Evolutionary conservation across 2,113 vertebrate species (phyloP).

Genomic region (Laterallus jamaicensis): DNA sequence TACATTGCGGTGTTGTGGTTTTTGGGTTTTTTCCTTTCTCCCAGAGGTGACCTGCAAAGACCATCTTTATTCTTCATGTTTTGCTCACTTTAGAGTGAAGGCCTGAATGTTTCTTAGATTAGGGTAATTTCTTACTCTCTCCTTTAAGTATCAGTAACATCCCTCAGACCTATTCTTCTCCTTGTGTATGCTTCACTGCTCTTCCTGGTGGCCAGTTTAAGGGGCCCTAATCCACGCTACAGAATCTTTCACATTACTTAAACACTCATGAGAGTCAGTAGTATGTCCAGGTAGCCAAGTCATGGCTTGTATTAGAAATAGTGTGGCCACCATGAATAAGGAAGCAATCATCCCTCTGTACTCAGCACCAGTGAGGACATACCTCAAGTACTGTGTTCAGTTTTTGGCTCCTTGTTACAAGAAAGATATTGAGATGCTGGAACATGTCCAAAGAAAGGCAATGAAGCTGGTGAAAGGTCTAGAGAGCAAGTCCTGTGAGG

Average conservation of each 20-base stretch:
- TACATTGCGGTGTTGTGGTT: background rate
- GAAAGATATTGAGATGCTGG: too few relatives aligned
- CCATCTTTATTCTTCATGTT: background rate
- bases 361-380: too few relatives aligned
- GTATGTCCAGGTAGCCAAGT: too few relatives aligned
- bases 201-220: background rate
- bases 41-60: background rate
- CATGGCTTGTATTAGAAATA: too few relatives aligned
- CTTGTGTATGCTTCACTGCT: background rate
- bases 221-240: background rate
- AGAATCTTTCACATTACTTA: rapidly evolving
- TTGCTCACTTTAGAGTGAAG: background rate
- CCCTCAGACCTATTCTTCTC: background rate
- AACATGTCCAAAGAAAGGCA: too few relatives aligned
- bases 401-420: too few relatives aligned
- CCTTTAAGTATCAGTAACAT: background rate
- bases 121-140: background rate
- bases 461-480: too few relatives aligned
- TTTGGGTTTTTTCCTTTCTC: rapidly evolving
- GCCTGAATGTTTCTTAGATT: background rate
- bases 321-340: too few relatives aligned
- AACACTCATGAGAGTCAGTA: background rate
- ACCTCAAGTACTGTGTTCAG: too few relatives aligned
- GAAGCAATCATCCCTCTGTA: too few relatives aligned
- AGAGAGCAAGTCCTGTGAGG: too few relatives aligned